Conservation (phyloP, 2,797 vertebrate species). For the Onychomys arenicola region DNA sequence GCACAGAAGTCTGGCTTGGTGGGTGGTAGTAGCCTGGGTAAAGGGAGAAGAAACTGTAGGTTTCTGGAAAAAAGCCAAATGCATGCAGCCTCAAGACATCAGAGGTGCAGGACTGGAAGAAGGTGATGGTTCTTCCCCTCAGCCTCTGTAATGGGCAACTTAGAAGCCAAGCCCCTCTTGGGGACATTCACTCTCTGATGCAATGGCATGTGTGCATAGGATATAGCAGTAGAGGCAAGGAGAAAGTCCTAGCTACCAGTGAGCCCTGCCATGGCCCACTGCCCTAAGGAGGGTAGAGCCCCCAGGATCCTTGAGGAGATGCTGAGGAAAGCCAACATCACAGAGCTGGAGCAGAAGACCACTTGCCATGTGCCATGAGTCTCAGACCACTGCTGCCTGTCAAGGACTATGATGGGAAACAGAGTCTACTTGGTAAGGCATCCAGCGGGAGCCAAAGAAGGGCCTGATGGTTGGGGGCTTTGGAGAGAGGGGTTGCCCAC, state of each 20-base stretch:
- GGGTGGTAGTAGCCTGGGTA: no score
- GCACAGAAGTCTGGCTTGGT: not conserved
- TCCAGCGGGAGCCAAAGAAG: not conserved
- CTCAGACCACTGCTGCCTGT: not conserved
- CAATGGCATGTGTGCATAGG: fast-evolving
- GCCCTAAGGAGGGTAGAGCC: not conserved
- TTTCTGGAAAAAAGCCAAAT: not conserved
- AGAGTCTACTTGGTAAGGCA: not conserved
- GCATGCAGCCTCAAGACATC: fast-evolving
- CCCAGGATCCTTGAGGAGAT: not conserved
- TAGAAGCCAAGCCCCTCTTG: not conserved
- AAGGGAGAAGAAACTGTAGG: no score
- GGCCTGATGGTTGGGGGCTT: not conserved
- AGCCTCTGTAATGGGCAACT: not conserved
- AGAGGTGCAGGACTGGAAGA: not conserved
- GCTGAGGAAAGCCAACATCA: not conserved
- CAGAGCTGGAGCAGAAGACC: not conserved
- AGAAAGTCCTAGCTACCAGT: not conserved
- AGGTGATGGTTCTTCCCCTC: fast-evolving
- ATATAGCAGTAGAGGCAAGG: fast-evolving
- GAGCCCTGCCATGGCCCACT: not conserved
- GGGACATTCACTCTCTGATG: no score
- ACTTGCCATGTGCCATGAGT: not conserved
- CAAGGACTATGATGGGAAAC: not conserved
- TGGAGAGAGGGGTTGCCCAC: not conserved